phyloP scores from a whole-genome alignment of 2,113 vertebrate species.

The Himantopus leucocephalus region DNA sequence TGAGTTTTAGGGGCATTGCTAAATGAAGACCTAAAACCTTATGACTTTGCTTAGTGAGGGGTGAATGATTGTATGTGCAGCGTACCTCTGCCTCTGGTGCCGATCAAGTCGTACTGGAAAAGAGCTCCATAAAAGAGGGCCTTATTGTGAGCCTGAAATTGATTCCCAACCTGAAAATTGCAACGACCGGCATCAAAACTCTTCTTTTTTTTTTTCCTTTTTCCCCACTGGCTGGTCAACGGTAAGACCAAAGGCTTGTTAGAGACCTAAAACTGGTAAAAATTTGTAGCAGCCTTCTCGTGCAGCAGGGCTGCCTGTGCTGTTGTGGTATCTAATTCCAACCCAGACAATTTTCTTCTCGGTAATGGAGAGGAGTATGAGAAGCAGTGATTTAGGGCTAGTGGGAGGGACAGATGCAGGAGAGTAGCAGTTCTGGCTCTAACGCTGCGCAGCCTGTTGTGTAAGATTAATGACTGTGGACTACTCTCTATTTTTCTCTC shows the following conservation, averaged over 20 bases:
- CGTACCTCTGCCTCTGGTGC: neutral
- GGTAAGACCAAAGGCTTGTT: neutral
- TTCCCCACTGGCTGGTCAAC: neutral
- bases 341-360: neutral
- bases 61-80: neutral
- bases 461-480: constrained; percentile 61
- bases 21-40: neutral
- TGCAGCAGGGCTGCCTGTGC: neutral
- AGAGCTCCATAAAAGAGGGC: neutral
- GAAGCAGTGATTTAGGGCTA: constrained; percentile 51
- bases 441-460: constrained; percentile 18
- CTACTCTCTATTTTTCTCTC: constrained; percentile 53
- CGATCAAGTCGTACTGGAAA: neutral
- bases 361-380: neutral
- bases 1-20: neutral
- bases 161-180: neutral
- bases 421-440: constrained; percentile 53
- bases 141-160: neutral
- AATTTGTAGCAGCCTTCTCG: neutral
- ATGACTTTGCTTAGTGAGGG: neutral
- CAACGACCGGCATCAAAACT: neutral
- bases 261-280: neutral
- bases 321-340: neutral
- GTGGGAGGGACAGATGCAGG: constrained; percentile 52
- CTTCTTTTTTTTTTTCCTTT: neutral